These are phyloP conservation scores for Myotis pilosus DNA, from an alignment of 2,797 vertebrate species.

Conservation along the genomic window DNA sequence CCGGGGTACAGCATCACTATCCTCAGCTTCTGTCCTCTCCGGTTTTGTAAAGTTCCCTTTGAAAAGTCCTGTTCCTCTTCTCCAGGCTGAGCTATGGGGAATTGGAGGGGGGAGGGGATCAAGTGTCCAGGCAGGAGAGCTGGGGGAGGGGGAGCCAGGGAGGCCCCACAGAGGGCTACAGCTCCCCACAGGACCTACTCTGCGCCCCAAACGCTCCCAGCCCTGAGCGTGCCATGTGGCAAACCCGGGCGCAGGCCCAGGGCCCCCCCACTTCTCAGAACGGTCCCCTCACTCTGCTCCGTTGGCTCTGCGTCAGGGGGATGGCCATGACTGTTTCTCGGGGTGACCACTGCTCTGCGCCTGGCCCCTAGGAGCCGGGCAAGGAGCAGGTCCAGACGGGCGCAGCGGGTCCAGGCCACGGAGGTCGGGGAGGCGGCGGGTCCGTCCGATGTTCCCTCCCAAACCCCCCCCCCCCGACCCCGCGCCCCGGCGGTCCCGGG, in stretches of 20 bases:
- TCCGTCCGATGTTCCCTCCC: conserved; percentile 56
- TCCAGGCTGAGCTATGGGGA: not conserved
- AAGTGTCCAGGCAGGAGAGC: not conserved
- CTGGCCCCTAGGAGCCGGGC: not conserved
- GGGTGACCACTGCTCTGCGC: conserved; percentile 1
- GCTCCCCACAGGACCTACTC: not conserved
- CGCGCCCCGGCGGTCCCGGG: conserved; percentile 71
- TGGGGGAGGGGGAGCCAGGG: not conserved
- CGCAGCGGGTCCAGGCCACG: conserved; percentile 68
- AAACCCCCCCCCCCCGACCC: conserved; percentile 62
- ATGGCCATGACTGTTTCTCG: not conserved
- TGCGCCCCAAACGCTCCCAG: not conserved
- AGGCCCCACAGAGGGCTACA: not conserved
- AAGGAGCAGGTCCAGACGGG: not conserved
- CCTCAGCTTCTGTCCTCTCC: not conserved
- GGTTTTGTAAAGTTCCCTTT: not conserved
- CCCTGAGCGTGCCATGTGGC: not conserved
- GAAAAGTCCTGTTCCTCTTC: not conserved
- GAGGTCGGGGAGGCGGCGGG: conserved; percentile 68
- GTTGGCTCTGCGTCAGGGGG: not conserved
- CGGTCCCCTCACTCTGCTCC: not conserved
- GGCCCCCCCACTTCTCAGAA: not conserved
- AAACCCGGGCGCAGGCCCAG: not conserved
- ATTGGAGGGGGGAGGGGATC: not conserved
- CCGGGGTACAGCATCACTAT: not conserved